Base-by-base conservation (phyloP, 2,888 invertebrate genomes). In the Tricholauxania praeusta region DNA sequence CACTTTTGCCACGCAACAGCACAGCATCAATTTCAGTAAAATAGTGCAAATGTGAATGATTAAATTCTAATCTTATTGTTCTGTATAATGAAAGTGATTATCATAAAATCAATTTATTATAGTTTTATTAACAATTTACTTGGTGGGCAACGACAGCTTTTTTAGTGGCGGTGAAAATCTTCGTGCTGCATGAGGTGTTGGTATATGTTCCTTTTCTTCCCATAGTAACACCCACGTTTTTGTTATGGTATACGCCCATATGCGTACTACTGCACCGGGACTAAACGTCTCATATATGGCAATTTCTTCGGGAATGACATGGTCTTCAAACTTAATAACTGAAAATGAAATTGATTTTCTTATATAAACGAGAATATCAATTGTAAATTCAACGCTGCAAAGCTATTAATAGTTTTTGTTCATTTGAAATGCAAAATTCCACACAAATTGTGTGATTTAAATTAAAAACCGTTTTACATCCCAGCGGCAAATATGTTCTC, bases 1-100 rank as follows among this genome's bases (percentile, higher is more conserved):
- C 84, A 49, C 86, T 87, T 68, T 89, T 91, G 0, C 97, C 97
- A 78, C 92, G 91, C 51, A 97, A 88, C 76, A 94, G 87, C 2
- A 97, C 92, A 17, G 95, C 96, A 88, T 97, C 97, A 68, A 97
- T 87, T 83, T 96, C 94, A 15, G 95, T 94, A 84, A 96, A 96
- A 85, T 97, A 96, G 57, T 93, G 92, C 68, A 96, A 89, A 70
- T 91, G 88, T 74, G 90, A 91, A 84, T 96, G 96, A 86, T 96
- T 94, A 82, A 97, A 94, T 86, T 97, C 97, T 77, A 97, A 88
- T 78, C 96, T 91, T 77, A 97, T 87, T 74, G 93, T 89, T 83
- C 95, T 95, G 83, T 76, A 88, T 84, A 48, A 64, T 19, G n/a
- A 53, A 39, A 68, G 22, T 55, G 17, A 5, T 12, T 51, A 12